Evolutionary conservation across 2,888 invertebrate genomes (phyloP).

Genomic region (Cheilosia urbana): DNA sequence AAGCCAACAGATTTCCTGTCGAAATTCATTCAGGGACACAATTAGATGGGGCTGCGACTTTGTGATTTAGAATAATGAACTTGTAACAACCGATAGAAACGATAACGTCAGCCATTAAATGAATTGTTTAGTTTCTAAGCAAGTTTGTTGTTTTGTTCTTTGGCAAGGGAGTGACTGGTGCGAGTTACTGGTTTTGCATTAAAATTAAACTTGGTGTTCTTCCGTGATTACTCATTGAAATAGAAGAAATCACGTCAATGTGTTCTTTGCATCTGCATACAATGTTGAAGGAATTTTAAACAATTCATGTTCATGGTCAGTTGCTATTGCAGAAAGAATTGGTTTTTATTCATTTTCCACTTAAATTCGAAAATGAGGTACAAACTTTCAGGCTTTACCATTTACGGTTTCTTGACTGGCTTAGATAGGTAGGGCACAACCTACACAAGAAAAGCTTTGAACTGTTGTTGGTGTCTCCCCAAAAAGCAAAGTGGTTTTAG

Average conservation of each 20-base stretch:
- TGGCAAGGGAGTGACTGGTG: background rate
- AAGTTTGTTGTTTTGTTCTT: background rate
- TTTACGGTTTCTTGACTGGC: too few relatives aligned
- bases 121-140: conserved; percentile 26
- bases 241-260: background rate
- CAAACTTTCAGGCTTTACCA: too few relatives aligned
- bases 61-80: conserved; percentile 27
- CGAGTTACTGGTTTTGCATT: background rate
- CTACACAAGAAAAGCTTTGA: too few relatives aligned
- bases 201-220: background rate
- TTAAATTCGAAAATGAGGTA: too few relatives aligned
- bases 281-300: too few relatives aligned
- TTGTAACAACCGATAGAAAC: background rate
- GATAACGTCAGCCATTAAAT: conserved; percentile 25
- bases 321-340: too few relatives aligned
- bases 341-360: too few relatives aligned
- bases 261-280: too few relatives aligned
- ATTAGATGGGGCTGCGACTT: background rate
- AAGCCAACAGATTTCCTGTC: conserved; percentile 96
- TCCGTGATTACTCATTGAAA: background rate
- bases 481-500: too few relatives aligned
- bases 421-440: too few relatives aligned
- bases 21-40: conserved; percentile 87
- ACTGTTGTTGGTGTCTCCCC: too few relatives aligned
- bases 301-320: too few relatives aligned